These are phyloP conservation scores for Clarias fuscus DNA, from an alignment of 2,797 vertebrate genomes.

Conservation along the genomic window DNA sequence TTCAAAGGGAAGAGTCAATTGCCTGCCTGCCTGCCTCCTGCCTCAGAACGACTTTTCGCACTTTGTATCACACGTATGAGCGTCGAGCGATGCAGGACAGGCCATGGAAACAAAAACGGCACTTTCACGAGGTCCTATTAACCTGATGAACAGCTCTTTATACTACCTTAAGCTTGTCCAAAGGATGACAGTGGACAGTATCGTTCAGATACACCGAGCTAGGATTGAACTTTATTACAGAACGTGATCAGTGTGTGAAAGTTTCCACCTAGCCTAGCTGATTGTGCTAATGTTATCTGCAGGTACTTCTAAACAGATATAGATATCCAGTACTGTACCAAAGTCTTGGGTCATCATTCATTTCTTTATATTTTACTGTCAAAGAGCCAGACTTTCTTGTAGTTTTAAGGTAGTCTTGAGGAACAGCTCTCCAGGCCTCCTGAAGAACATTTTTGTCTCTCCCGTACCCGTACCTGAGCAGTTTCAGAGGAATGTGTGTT, in stretches of 20 bases:
- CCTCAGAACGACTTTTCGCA: constrained; percentile 50
- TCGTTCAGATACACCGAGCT: neutral
- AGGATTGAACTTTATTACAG: neutral
- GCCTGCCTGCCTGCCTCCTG: constrained; percentile 37
- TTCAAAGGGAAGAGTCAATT: constrained; percentile 41
- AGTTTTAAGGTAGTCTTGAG: too few species aligned
- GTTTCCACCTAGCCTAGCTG: neutral
- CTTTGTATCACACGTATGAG: constrained; percentile 47
- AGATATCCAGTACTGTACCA: too few species aligned
- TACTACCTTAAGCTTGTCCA: constrained; percentile 33
- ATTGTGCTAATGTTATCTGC: neutral
- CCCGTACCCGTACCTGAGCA: too few species aligned
- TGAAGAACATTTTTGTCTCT: too few species aligned
- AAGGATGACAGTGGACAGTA: neutral
- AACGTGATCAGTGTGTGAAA: too few species aligned
- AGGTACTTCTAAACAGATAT: neutral
- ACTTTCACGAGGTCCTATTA: neutral
- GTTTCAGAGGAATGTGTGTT: too few species aligned
- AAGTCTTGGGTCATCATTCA: too few species aligned
- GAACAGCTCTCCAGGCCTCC: too few species aligned
- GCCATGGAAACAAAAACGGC: constrained; percentile 31
- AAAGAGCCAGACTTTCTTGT: too few species aligned
- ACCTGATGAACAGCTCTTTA: constrained; percentile 49
- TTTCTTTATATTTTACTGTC: too few species aligned
- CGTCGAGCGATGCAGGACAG: constrained; percentile 57